Evolutionary conservation across 2,113 vertebrate genomes (phyloP).

Genomic region (Chunga burmeisteri): DNA sequence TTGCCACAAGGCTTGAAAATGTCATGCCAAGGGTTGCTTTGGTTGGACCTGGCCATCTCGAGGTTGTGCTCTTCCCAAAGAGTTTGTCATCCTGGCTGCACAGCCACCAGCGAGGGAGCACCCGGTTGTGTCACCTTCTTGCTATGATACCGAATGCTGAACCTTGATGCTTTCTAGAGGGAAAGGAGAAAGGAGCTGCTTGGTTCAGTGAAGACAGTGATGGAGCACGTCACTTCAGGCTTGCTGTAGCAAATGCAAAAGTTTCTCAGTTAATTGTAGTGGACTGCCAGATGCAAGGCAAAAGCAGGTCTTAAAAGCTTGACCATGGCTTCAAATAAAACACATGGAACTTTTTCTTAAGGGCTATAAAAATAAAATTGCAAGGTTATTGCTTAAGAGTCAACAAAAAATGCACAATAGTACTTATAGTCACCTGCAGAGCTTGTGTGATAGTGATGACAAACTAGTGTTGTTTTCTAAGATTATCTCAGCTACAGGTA

Average conservation of each 20-base stretch:
- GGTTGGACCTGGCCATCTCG: not conserved
- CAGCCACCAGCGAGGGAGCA: not conserved
- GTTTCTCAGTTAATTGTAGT: not conserved
- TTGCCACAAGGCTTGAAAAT: not conserved
- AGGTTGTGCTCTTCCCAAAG: not conserved
- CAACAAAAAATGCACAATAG: not conserved
- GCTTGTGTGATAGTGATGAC: not conserved
- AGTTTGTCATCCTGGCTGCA: not conserved
- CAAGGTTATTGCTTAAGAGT: not conserved
- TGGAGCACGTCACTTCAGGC: not conserved
- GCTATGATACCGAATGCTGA: fast-evolving
- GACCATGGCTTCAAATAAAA: not conserved
- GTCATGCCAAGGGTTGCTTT: not conserved
- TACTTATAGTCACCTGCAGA: not conserved
- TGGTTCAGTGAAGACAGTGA: not conserved
- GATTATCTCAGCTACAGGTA: not conserved
- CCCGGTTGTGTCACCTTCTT: not conserved
- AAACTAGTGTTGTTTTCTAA: not conserved
- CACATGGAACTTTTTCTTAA: not conserved
- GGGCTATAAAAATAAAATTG: not conserved
- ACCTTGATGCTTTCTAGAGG: fast-evolving
- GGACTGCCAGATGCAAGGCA: not conserved
- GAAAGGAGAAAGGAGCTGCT: not conserved
- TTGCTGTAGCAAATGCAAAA: not conserved
- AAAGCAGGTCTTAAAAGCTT: not conserved